These are phyloP conservation scores for Parauchenoglanis ngamensis DNA, from an alignment of 2,797 vertebrate genomes.

Conservation along the genomic window DNA sequence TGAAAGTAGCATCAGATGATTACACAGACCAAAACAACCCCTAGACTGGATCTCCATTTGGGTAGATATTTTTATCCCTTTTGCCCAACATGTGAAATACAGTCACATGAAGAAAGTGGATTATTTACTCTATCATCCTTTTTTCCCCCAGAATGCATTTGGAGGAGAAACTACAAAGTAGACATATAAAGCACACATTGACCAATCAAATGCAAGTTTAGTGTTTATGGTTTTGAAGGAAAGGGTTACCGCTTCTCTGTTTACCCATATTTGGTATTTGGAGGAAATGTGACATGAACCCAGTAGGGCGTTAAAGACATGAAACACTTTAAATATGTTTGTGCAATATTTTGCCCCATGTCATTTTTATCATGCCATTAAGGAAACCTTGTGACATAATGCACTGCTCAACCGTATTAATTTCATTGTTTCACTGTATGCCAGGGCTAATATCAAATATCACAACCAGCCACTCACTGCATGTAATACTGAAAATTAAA, in stretches of 20 bases:
- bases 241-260: neutral
- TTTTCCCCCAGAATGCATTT: neutral
- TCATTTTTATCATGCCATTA: neutral
- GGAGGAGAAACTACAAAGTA: neutral
- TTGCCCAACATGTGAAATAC: neutral
- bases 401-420: neutral
- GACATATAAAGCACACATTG: neutral
- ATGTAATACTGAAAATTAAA: neutral
- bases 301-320: neutral
- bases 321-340: neutral
- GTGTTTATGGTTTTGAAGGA: neutral
- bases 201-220: neutral
- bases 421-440: neutral
- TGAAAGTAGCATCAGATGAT: neutral
- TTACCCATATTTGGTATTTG: neutral
- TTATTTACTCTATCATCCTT: neutral
- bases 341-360: neutral
- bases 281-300: conserved; percentile 14
- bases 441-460: neutral
- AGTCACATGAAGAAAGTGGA: neutral
- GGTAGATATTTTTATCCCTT: neutral
- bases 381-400: neutral
- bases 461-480: neutral
- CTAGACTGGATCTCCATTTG: neutral
- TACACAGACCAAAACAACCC: neutral